Conservation (phyloP, 2,888 invertebrate species). For the Bursaphelenchus okinawaensis region DNA sequence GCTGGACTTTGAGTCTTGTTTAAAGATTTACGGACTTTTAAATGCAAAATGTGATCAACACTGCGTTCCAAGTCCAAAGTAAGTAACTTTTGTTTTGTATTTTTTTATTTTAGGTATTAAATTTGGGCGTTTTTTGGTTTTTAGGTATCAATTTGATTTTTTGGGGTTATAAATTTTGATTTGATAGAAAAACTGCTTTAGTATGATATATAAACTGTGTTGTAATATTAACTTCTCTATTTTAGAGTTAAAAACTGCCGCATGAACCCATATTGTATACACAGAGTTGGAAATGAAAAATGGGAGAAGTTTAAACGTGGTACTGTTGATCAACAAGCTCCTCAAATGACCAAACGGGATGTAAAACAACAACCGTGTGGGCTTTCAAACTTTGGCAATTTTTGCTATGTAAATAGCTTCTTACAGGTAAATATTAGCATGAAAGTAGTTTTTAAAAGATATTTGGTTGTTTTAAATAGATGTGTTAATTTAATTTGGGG, state of each 20-base stretch:
- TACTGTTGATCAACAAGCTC: conserved; percentile 10
- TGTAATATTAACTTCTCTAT: no score
- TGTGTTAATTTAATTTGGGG: no score
- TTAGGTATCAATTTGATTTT: no score
- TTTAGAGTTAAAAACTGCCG: conserved; percentile 23
- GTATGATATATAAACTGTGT: background rate
- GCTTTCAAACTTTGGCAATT: conserved; percentile 47
- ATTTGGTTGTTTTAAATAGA: background rate
- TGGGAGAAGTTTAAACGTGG: conserved; percentile 44
- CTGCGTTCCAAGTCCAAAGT: conserved; percentile 39
- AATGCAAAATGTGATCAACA: conserved; percentile 33
- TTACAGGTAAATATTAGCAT: conserved; percentile 38
- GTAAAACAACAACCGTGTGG: conserved; percentile 45
- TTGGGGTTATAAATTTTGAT: background rate
- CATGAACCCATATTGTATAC: conserved; percentile 44
- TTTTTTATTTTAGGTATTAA: background rate
- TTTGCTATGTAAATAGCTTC: conserved; percentile 56
- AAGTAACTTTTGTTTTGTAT: conserved; percentile 3
- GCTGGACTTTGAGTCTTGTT: conserved; percentile 19
- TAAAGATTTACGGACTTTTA: conserved; percentile 30
- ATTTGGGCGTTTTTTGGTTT: no score
- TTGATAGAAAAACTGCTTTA: background rate
- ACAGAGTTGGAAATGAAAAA: conserved; percentile 49
- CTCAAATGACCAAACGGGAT: conserved; percentile 38
- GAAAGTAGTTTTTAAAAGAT: background rate